Evolutionary conservation across 2,888 invertebrate species (phyloP).

Genomic region (Heliconius ismenius): DNA sequence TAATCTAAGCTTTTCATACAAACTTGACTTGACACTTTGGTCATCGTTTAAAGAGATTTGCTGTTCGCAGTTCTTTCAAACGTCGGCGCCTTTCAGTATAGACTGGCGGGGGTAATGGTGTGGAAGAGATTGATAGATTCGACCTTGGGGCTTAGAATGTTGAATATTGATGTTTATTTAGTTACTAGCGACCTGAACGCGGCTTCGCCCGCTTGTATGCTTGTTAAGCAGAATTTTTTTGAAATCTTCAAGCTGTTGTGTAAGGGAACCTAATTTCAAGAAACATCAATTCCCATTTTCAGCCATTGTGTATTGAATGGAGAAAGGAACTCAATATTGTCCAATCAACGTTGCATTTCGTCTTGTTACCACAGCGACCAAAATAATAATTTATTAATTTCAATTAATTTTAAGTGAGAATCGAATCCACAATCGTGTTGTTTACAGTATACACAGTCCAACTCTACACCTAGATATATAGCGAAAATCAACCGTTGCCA

Average conservation of each 20-base stretch:
- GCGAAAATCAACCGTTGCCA: conserved; percentile 25
- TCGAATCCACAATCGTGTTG: neutral
- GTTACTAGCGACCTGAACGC: conserved; percentile 9
- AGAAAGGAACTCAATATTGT: neutral
- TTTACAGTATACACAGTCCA: neutral
- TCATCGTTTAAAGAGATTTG: conserved; percentile 34
- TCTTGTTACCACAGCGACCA: neutral
- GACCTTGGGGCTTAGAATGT: conserved; percentile 43
- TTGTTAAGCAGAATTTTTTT: neutral
- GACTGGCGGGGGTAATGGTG: conserved; percentile 62
- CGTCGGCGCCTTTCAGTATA: conserved; percentile 52
- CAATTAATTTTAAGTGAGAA: too few species aligned
- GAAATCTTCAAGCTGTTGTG: neutral
- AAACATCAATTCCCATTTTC: too few species aligned
- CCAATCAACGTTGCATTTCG: neutral
- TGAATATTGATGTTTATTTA: conserved; percentile 26
- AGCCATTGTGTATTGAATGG: neutral
- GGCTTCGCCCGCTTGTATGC: neutral
- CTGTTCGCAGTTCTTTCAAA: conserved; percentile 46
- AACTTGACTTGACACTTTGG: conserved; percentile 17
- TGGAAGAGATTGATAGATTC: conserved; percentile 55
- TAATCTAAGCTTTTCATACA: neutral
- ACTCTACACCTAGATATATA: conserved; percentile 3
- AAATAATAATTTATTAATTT: neutral
- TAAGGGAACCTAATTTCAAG: neutral